phyloP scores from a whole-genome alignment of 1,140 invertebrate species.

The Drosophila triauraria region DNA sequence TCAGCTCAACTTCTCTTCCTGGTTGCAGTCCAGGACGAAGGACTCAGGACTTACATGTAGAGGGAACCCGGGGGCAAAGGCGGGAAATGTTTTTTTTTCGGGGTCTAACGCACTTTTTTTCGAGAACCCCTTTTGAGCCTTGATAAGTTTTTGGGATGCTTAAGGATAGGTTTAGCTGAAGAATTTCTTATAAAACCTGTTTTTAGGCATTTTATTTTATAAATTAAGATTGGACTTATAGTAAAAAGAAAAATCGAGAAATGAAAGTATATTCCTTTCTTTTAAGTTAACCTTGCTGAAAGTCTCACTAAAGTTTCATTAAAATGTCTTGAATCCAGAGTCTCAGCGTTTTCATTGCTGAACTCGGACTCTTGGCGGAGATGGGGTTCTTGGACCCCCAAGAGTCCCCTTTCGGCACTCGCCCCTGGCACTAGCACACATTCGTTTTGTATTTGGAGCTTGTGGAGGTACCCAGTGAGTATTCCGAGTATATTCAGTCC shows the following conservation, averaged over 20 bases:
- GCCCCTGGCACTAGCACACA: slow-evolving; percentile 19
- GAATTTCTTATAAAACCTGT: too few relatives aligned
- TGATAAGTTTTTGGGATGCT: not conserved
- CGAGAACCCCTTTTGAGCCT: not conserved
- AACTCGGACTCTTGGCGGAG: not conserved
- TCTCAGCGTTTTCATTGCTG: not conserved
- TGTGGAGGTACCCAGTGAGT: slow-evolving; percentile 35
- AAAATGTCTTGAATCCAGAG: not conserved
- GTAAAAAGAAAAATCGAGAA: too few relatives aligned
- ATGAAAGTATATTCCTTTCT: too few relatives aligned
- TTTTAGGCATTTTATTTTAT: too few relatives aligned
- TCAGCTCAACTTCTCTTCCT: slow-evolving; percentile 53
- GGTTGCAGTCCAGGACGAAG: slow-evolving; percentile 34
- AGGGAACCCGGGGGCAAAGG: not conserved
- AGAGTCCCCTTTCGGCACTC: not conserved
- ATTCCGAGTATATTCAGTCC: too few relatives aligned
- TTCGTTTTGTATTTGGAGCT: slow-evolving; percentile 42
- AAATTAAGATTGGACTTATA: too few relatives aligned
- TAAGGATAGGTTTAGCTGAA: too few relatives aligned
- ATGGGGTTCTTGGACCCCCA: not conserved
- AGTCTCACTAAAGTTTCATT: not conserved
- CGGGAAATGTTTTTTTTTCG: not conserved
- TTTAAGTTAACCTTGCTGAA: not conserved
- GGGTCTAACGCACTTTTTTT: not conserved
- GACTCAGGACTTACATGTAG: slow-evolving; percentile 8